Evolutionary conservation across 2,113 vertebrate genomes (phyloP).

Genomic region (Brachyhypopomus occidentalis): DNA sequence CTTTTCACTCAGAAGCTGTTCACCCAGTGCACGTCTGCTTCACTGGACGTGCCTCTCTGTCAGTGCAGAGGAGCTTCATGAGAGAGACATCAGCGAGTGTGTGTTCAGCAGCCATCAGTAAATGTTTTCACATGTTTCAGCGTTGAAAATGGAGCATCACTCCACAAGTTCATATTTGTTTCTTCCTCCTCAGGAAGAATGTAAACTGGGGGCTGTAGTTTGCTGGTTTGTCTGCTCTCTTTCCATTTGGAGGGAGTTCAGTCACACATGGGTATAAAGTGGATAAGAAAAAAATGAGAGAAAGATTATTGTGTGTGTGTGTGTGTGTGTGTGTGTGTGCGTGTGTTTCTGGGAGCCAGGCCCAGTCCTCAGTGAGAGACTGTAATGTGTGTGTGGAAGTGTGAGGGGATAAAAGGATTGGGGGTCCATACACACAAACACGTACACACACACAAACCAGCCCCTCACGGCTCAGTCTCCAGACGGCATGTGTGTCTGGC

Average conservation of each 20-base stretch:
- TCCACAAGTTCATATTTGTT: constrained; percentile 48
- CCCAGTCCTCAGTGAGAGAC: constrained; percentile 33
- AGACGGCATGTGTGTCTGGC: constrained; percentile 72
- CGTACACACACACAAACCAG: constrained; percentile 12
- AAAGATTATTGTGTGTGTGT: constrained; percentile 36
- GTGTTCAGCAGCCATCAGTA: constrained; percentile 17
- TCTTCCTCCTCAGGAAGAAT: constrained; percentile 59
- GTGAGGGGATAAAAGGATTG: constrained; percentile 50
- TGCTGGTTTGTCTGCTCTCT: constrained; percentile 35
- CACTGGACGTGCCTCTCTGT: not conserved
- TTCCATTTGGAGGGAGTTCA: constrained; percentile 32
- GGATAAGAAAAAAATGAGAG: constrained; percentile 18
- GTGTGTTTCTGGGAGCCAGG: constrained; percentile 53
- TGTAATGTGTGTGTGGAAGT: constrained; percentile 36
- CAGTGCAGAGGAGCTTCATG: not conserved
- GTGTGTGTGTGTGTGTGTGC: constrained; percentile 22
- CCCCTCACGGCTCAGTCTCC: constrained; percentile 43
- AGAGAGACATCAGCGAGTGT: constrained; percentile 18
- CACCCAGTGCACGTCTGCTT: constrained; percentile 17
- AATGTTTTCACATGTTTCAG: constrained; percentile 34
- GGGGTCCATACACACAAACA: constrained; percentile 33
- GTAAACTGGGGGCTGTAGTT: constrained; percentile 60
- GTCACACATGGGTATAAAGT: constrained; percentile 28
- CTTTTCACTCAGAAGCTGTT: not conserved
- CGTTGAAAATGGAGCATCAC: constrained; percentile 33